These are phyloP conservation scores for Cephus sareptanus DNA, from an alignment of 2,888 invertebrate genomes.

Conservation along the genomic window DNA sequence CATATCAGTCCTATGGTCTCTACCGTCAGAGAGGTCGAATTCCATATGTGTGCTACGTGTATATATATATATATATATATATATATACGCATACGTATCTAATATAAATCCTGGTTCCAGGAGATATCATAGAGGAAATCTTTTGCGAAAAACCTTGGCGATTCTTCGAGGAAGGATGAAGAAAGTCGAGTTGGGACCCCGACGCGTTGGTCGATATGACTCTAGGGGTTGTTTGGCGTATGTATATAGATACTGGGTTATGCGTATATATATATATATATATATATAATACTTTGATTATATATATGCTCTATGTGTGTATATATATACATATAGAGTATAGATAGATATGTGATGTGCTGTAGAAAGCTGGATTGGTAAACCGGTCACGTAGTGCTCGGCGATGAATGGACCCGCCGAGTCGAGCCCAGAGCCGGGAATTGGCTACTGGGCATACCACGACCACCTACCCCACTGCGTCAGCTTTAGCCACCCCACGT, in stretches of 20 bases:
- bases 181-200: background rate
- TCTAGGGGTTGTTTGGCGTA: conserved; percentile 57
- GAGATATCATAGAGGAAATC: background rate
- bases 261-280: background rate
- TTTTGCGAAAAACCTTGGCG: background rate
- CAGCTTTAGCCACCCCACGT: conserved; percentile 58
- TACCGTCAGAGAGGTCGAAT: background rate
- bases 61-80: background rate
- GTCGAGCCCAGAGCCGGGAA: conserved; percentile 63
- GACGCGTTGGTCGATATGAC: conserved; percentile 53
- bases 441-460: conserved; percentile 65
- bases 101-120: background rate
- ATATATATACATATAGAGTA: conserved; percentile 8
- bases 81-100: background rate
- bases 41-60: background rate
- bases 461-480: conserved; percentile 62
- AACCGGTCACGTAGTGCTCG: conserved; percentile 65
- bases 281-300: conserved; percentile 21
- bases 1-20: background rate
- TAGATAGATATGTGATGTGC: conserved; percentile 34
- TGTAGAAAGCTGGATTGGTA: conserved; percentile 58
- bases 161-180: background rate
- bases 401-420: conserved; percentile 66
- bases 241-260: conserved; percentile 25
- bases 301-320: conserved; percentile 23